Evolutionary conservation across 2,888 invertebrate species (phyloP).

Genomic region (Sturmia bella): DNA sequence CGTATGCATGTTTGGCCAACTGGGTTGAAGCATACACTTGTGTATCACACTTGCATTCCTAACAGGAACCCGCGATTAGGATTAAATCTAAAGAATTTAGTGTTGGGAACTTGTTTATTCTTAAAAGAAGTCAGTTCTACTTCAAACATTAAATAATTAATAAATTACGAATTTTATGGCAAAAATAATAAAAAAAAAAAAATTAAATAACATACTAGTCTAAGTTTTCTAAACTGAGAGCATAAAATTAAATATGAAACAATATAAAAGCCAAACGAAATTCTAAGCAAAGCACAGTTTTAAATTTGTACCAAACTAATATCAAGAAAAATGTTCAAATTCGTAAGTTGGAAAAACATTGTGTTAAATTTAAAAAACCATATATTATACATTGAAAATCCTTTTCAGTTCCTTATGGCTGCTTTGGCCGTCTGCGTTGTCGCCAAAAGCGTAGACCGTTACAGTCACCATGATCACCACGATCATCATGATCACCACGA

Average conservation of each 20-base stretch:
- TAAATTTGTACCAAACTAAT: not conserved
- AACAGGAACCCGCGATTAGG: too few relatives aligned
- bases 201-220: not conserved
- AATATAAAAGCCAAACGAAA: slow-evolving; percentile 34
- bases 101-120: not conserved
- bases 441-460: not conserved
- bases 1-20: too few relatives aligned
- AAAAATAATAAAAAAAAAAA: not conserved
- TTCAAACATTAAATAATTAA: not conserved
- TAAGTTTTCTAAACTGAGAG: not conserved
- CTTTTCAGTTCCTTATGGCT: slow-evolving; percentile 34
- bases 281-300: not conserved
- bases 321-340: slow-evolving; percentile 58
- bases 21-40: too few relatives aligned
- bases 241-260: not conserved
- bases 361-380: not conserved
- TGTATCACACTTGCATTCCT: too few relatives aligned
- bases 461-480: too few relatives aligned
- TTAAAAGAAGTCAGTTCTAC: too few relatives aligned
- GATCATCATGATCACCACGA: too few relatives aligned
- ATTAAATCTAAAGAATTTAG: not conserved
- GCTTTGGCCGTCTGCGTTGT: not conserved
- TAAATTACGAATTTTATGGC: slow-evolving; percentile 10
- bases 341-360: slow-evolving; percentile 50
- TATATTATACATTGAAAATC: not conserved